phyloP scores from a whole-genome alignment of 1,140 invertebrate species.

The Drosophila tropicalis region DNA sequence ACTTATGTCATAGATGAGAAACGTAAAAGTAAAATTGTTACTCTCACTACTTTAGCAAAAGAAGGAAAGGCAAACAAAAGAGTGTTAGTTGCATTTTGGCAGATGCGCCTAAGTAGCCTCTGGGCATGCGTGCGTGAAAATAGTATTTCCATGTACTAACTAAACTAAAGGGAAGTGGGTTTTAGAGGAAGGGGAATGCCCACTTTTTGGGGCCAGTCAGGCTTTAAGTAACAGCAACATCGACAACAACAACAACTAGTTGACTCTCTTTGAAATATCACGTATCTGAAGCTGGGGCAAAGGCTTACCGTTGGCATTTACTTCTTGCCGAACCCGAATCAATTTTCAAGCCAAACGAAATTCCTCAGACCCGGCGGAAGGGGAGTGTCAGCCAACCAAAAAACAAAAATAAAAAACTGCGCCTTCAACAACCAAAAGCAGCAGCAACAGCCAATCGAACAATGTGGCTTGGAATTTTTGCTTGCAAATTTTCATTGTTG shows the following conservation, averaged over 20 bases:
- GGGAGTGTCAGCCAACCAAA: constrained; percentile 53
- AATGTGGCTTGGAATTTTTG: constrained; percentile 50
- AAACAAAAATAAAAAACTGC: constrained; percentile 27
- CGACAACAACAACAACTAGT: constrained; percentile 2
- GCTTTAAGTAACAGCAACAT: background rate
- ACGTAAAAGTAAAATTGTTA: constrained; percentile 63
- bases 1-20: constrained; percentile 62
- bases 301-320: constrained; percentile 66
- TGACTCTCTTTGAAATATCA: constrained; percentile 40
- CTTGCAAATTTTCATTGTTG: constrained; percentile 44
- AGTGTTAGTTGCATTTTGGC: constrained; percentile 3
- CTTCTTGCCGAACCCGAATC: constrained; percentile 37
- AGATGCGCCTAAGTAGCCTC: constrained; percentile 34
- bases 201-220: constrained; percentile 10
- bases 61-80: constrained; percentile 4
- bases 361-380: constrained; percentile 43
- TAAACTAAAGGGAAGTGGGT: background rate
- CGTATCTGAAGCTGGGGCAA: constrained; percentile 45
- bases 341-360: constrained; percentile 42
- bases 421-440: constrained; percentile 34
- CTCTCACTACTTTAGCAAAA: constrained; percentile 52
- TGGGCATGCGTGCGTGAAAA: constrained; percentile 75
- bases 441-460: constrained; percentile 26
- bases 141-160: constrained; percentile 56
- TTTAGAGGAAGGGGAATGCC: background rate